Base-by-base conservation (phyloP, 2,888 invertebrate genomes). In the Ophioninae sp. region DNA sequence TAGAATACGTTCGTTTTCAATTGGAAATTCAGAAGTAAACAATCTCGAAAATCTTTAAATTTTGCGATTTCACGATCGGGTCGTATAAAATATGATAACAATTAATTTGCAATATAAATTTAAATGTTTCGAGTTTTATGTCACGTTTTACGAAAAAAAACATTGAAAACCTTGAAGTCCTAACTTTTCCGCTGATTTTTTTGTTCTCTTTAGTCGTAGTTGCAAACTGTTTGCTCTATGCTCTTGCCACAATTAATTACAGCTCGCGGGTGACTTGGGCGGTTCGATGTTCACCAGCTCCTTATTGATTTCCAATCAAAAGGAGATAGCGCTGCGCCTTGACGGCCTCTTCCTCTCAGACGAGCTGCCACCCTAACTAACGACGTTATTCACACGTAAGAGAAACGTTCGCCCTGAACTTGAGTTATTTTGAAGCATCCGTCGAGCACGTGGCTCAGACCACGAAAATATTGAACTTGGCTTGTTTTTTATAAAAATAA, bases 291-390 rank as follows among this genome's bases (percentile, higher is more conserved):
- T 67, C 41, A 41, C 65, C 65, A 20, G 41, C 41, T 41, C 41
- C 41, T 67, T 67, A 67, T 67, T 30, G 65, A 67, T 67, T 67
- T 67, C 65, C 65, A 67, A 67, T 67, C 41, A 67, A 67, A 67
- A 41, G 65, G 8, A 67, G 65, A 67, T 67, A 41, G 65, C 41
- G 41, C 65, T 41, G 41, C 65, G 65, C 65, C 65, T 67, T 41
- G 21, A 41, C 65, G 30, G 41, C 41, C 65, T 67, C 21, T 21
- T 41, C 41, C 41, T 41, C 65, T 62, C 41, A 10, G 17, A 20
- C 65, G 10, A 41, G 20, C 5, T 20, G 41, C 41, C 50, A 50
- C 50, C 50, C 50, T 50, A 50, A 10, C 17, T 8, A 41, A 41
- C 41, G 8, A 41, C 50, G 50, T 13, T 17, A 50, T 50, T 50